A percentile compares a stretch with the other conserved stretches of the same genome.
These are phyloP conservation scores for Myathropa florea DNA, from an alignment of 2,888 invertebrate species.

Conservation along the genomic window DNA sequence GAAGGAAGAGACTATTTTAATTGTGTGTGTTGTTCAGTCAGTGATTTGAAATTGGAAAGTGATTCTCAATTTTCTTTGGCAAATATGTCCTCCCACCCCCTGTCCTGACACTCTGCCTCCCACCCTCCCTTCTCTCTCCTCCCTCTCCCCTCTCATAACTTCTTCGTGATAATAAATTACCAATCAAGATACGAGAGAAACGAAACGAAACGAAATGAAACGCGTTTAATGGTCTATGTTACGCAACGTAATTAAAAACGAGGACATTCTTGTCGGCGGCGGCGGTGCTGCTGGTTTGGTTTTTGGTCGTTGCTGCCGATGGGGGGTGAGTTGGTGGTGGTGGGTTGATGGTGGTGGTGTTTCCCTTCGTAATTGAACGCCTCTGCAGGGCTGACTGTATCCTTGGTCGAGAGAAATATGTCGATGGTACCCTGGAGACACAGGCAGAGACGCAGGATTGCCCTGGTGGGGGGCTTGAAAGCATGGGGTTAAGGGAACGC, in stretches of 20 bases:
- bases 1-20: conserved; percentile 42
- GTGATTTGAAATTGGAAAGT: conserved; percentile 48
- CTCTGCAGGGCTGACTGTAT: background rate
- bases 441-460: background rate
- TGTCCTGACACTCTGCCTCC: background rate
- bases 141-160: background rate
- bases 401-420: background rate
- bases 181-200: conserved; percentile 51
- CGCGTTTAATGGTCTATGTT: conserved; percentile 39
- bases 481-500: background rate
- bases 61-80: conserved; percentile 3
- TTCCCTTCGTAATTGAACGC: conserved; percentile 4
- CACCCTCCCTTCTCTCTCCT: background rate
- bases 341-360: background rate
- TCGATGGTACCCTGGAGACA: background rate
- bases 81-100: background rate
- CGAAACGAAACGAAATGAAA: conserved; percentile 6
- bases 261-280: background rate
- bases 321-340: background rate
- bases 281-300: background rate
- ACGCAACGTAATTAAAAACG: conserved; percentile 55
- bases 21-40: conserved; percentile 8
- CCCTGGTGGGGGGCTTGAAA: background rate
- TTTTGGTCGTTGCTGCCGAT: background rate
- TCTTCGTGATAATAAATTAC: conserved; percentile 49